Conservation (phyloP, 2,888 invertebrate species). For the Deilephila elpenor region DNA sequence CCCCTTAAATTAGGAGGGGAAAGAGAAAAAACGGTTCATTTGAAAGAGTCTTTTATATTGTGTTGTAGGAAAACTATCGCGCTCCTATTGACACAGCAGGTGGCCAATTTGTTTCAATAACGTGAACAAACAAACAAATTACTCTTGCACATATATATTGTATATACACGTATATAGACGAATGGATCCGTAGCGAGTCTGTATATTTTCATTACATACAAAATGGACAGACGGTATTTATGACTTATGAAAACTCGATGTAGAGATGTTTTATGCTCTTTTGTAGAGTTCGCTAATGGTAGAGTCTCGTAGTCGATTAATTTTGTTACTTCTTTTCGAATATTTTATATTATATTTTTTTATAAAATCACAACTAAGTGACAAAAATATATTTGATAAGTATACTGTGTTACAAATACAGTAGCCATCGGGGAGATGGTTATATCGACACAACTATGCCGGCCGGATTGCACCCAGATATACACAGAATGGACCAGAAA, state of each 20-base stretch:
- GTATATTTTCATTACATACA: background rate
- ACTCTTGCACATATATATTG: background rate
- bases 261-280: background rate
- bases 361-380: no score
- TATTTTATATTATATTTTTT: no score
- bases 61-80: no score
- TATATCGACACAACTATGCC: no score
- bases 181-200: background rate
- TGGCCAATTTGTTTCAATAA: background rate
- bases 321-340: background rate
- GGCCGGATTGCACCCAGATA: no score
- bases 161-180: background rate
- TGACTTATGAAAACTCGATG: background rate
- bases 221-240: background rate
- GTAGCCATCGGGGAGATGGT: no score
- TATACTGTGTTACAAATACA: no score
- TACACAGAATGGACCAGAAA: no score
- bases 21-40: no score
- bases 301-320: background rate
- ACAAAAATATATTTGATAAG: no score
- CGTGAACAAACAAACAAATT: background rate
- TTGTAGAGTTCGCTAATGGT: background rate
- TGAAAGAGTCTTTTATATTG: no score
- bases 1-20: no score
- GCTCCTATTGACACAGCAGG: background rate